Conservation (phyloP, 2,888 invertebrate genomes). For the Drosophila paranaensis region DNA sequence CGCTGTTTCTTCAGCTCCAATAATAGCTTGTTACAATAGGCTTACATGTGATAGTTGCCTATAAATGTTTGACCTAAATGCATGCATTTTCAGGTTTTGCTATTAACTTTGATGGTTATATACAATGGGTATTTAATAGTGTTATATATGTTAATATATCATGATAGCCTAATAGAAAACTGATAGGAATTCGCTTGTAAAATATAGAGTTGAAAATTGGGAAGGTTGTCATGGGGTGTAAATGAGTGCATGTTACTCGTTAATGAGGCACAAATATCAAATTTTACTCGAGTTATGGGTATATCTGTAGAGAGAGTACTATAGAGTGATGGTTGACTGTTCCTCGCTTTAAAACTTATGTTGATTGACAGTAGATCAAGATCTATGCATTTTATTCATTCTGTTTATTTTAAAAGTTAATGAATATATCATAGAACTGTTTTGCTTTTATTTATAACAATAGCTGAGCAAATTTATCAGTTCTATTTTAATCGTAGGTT, state of each 20-base stretch:
- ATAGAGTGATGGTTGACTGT: too few relatives aligned
- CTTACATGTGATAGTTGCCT: neutral
- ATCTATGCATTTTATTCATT: neutral
- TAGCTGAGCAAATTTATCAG: neutral
- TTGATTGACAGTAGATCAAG: neutral
- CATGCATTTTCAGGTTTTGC: neutral
- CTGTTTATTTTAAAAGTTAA: neutral
- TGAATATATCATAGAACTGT: neutral
- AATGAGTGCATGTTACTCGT: neutral
- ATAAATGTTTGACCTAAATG: neutral
- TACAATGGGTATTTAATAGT: neutral
- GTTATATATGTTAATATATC: conserved; percentile 3
- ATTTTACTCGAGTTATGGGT: neutral
- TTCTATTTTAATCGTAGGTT: neutral
- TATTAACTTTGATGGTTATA: neutral
- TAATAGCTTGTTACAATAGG: neutral
- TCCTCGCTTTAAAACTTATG: neutral
- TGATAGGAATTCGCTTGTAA: neutral
- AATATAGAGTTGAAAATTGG: too few relatives aligned
- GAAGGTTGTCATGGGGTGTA: neutral
- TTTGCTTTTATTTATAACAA: neutral
- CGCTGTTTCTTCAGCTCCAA: neutral
- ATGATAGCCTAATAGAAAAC: neutral
- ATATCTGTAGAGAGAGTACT: neutral
- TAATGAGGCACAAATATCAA: neutral